A percentile compares a stretch with the other conserved stretches of the same genome.
These are phyloP conservation scores for Pedionomus torquatus DNA, from an alignment of 2,113 vertebrate genomes.

Conservation along the genomic window DNA sequence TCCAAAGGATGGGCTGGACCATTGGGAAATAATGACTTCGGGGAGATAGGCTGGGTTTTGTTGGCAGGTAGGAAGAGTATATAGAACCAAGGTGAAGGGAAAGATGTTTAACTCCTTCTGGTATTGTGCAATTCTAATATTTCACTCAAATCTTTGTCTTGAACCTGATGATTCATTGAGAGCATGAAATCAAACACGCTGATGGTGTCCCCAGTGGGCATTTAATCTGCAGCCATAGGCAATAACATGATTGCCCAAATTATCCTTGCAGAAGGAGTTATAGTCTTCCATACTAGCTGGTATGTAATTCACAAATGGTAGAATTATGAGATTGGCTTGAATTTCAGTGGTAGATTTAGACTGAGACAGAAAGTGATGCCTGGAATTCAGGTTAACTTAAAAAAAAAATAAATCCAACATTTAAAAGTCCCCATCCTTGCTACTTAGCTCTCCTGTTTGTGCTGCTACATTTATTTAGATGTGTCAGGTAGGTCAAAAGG, in stretches of 20 bases:
- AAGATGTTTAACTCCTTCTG: not conserved
- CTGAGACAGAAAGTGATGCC: not conserved
- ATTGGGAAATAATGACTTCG: not conserved
- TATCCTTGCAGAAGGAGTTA: not conserved
- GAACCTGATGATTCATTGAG: not conserved
- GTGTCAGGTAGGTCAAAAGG: not conserved
- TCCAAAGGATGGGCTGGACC: not conserved
- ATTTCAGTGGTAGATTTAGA: not conserved
- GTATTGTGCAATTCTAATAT: not conserved
- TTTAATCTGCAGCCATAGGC: not conserved
- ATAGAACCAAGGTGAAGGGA: not conserved
- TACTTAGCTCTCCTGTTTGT: not conserved
- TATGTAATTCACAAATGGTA: not conserved
- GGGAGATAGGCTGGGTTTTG: not conserved
- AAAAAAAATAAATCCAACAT: not conserved
- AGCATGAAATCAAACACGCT: not conserved
- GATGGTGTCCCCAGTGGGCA: not conserved
- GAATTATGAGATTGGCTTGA: not conserved
- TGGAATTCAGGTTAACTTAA: not conserved
- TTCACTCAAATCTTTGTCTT: not conserved
- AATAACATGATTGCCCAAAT: not conserved
- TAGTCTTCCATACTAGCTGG: not conserved
- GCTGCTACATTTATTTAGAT: not conserved
- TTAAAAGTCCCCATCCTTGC: not conserved
- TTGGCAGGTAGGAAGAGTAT: not conserved